Evolutionary conservation across 2,888 invertebrate genomes (phyloP), one percentile per base, ranked within the genome.

Genomic region (Caenorhabditis uteleia): DNA sequence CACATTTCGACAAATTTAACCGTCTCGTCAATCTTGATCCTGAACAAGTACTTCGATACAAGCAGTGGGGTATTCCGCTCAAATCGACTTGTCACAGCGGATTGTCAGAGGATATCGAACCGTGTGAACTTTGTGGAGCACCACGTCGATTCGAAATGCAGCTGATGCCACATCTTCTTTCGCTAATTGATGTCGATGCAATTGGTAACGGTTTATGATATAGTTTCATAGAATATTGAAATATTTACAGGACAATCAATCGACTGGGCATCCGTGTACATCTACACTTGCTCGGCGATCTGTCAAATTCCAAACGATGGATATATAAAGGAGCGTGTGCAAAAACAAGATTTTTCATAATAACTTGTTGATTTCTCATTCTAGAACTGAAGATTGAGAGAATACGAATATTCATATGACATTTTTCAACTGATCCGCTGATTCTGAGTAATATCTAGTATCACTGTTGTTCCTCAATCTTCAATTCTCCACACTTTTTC

Each of bases 141-240:
- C 86, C 88, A 47, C 88, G 95, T 70, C 88, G 89, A 73, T 95
- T 92, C 87, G 95, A 97, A 86, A 94, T 93, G 85, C 92, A 92
- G 89, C 87, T 93, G 87, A 77, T 74, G 58, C 83, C 82, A 1
- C 74, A 80, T 57, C 61, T 83, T 26, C 68, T 83, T 3, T 70
- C 78, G 14, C 61, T 80, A 21, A 75, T 83, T 27, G 81, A 75
- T 21, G 78, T 83, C 3, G 83, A 82, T 46, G 42, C 59, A 10
- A 47, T 77, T 38, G 74, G 74, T 59, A 23, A 43, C 14, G 38
- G 20, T 21, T 36, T 47, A 10, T 7, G 14, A 36, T 34, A 18
- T 47, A 34, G 12, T 14, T 20, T 36, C 12, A 12, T 43, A 8
- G 14, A 20, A 21, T 8, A 39, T 21, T 6, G 7, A 18, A 25